Conservation (phyloP, 2,113 vertebrate species). For the Lampris incognitus region DNA sequence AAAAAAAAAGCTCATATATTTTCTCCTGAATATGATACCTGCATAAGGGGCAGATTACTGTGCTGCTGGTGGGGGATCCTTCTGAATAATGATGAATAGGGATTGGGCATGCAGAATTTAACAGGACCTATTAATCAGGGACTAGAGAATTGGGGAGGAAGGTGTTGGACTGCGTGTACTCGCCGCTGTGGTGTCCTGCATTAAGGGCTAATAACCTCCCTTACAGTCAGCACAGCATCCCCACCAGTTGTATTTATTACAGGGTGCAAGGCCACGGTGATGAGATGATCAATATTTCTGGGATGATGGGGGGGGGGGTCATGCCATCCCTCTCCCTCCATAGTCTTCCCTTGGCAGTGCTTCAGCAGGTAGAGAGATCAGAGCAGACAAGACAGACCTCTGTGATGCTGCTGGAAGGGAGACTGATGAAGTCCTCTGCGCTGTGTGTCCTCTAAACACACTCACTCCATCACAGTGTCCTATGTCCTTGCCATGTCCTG, state of each 20-base stretch:
- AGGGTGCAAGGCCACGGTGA: constrained; percentile 77
- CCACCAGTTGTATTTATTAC: constrained; percentile 79
- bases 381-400: constrained; percentile 77
- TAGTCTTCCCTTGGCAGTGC: constrained; percentile 73
- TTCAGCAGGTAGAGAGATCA: constrained; percentile 79
- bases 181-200: constrained; percentile 58
- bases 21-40: constrained; percentile 34
- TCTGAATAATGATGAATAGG: constrained; percentile 56
- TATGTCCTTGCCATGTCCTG: constrained; percentile 77
- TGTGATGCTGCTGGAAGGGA: constrained; percentile 72
- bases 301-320: constrained; percentile 76
- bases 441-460: constrained; percentile 77
- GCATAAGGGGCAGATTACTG: constrained; percentile 13
- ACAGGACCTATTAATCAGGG: constrained; percentile 64
- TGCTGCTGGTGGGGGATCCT: constrained; percentile 5
- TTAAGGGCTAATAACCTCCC: constrained; percentile 73
- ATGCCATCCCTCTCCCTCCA: constrained; percentile 62
- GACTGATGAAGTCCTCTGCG: constrained; percentile 77
- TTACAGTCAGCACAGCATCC: constrained; percentile 59
- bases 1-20: constrained; percentile 21
- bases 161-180: constrained; percentile 65
- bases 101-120: constrained; percentile 41
- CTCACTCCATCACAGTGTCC: constrained; percentile 76
- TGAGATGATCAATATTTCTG: constrained; percentile 81
- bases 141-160: constrained; percentile 56